Evolutionary conservation across 2,113 vertebrate species (phyloP), one percentile per base, ranked within the genome.

Genomic region (Pelecanus crispus): DNA sequence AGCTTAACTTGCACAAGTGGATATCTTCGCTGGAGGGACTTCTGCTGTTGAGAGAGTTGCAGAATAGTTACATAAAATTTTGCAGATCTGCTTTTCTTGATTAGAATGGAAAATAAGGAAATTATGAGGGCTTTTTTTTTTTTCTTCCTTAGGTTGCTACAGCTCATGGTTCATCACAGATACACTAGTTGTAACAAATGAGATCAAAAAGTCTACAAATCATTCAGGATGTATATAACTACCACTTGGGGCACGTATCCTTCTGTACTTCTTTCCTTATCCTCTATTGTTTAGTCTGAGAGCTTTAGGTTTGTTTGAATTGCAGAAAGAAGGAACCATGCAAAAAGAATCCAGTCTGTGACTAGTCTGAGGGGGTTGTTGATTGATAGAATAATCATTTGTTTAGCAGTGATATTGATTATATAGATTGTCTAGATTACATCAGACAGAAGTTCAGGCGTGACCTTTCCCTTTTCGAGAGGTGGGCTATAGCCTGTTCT

Each of bases 371-470:
- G 56, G 36, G 50, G 9, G 10, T 26, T 90, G 70, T 14, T 86
- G 79, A 75, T 75, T 81, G 78, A 79, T 91, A 62, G 81, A 93
- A 40, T 79, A 96, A 93, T 92, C 1, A 56, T 88, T 93, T 95
- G 44, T 91, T 90, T 96, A 88, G 68, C 86, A 86, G 53, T 83
- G 86, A 52, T 92, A 86, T 80, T 68, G 89, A 81, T 91, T 86
- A 61, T 83, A 80, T 59, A 47, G 75, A 47, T 80, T 47, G 62
- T 83, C 58, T 65, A 61, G 71, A 58, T 83, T 65, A 68, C 3
- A 3, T 72, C 75, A 68, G 59, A 61, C 49, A 55, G 71, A 88
- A 68, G 40, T 83, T 92, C 40, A 92, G 40, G 44, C 20, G 6
- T 77, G 67, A 77, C 53, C 34, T 80, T 92, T 87, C 90, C 7